phyloP scores from a whole-genome alignment of 2,797 vertebrate genomes.

The Propithecus deckenii region DNA sequence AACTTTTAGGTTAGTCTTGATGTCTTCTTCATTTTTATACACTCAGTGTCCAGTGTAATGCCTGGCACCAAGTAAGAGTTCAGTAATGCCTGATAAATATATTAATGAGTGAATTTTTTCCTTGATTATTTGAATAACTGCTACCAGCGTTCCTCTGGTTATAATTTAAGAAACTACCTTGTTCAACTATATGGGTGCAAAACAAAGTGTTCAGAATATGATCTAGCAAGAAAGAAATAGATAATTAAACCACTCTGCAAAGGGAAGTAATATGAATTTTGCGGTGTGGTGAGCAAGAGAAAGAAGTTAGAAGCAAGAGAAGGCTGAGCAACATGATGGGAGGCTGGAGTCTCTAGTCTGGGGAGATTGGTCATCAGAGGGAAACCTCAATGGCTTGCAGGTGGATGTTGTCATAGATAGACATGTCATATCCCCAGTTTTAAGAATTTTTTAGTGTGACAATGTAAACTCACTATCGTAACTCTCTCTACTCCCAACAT shows the following conservation, averaged over 20 bases:
- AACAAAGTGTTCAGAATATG: background rate
- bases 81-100: background rate
- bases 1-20: background rate
- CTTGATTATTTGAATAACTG: background rate
- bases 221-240: background rate
- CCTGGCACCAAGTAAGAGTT: background rate
- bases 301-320: background rate
- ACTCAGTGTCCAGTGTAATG: background rate
- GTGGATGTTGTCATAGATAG: background rate
- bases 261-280: background rate
- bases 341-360: background rate
- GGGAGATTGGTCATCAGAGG: background rate
- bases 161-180: constrained; percentile 1
- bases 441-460: background rate
- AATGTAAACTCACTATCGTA: no score
- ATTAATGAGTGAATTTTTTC: background rate
- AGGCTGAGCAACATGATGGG: background rate
- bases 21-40: background rate
- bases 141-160: background rate
- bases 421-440: background rate
- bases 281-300: background rate
- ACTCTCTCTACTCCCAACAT: no score
- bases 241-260: background rate
- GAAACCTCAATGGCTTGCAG: background rate
- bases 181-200: background rate